A percentile compares a stretch with the other conserved stretches of the same genome.
phyloP scores from a whole-genome alignment of 2,888 invertebrate species.

The Epsilonema sp. region DNA sequence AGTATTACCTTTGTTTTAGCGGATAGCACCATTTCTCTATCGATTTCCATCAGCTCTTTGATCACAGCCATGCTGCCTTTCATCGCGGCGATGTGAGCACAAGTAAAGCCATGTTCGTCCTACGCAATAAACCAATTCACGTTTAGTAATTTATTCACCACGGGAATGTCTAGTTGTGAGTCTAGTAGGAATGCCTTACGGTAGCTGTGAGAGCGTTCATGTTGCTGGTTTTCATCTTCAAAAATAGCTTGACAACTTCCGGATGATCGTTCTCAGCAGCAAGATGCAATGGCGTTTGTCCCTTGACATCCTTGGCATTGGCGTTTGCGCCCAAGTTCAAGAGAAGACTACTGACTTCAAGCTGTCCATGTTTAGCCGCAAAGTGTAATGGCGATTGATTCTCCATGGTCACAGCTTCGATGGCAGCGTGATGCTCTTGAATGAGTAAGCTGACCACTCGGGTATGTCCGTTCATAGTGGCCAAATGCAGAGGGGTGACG shows the following conservation, averaged over 20 bases:
- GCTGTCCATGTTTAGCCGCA: conserved; percentile 83
- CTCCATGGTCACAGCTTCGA: conserved; percentile 79
- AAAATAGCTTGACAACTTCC: conserved; percentile 87
- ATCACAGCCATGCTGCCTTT: conserved; percentile 92
- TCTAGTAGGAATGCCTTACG: too few species aligned
- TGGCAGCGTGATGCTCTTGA: conserved; percentile 81
- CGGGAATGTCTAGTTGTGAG: too few species aligned
- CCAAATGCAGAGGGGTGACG: conserved; percentile 79
- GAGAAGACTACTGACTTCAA: conserved; percentile 76
- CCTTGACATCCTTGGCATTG: conserved; percentile 45
- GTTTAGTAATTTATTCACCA: too few species aligned
- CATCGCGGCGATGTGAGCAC: conserved; percentile 96
- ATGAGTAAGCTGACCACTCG: conserved; percentile 98
- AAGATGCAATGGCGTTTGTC: conserved; percentile 37
- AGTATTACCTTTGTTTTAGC: conserved; percentile 61
- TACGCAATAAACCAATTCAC: too few species aligned
- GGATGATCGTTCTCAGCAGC: conserved; percentile 67
- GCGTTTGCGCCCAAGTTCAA: conserved; percentile 81
- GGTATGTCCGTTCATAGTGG: conserved; percentile 85
- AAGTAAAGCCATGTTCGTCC: conserved; percentile 74
- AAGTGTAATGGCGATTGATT: conserved; percentile 94
- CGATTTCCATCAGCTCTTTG: conserved; percentile 96
- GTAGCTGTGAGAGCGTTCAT: conserved; percentile 23
- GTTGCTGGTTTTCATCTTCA: conserved; percentile 44
- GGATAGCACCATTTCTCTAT: conserved; percentile 78